A percentile compares a stretch with the other conserved stretches of the same genome.
Conservation (phyloP, 2,113 vertebrate species). For the Hippotragus niger region DNA sequence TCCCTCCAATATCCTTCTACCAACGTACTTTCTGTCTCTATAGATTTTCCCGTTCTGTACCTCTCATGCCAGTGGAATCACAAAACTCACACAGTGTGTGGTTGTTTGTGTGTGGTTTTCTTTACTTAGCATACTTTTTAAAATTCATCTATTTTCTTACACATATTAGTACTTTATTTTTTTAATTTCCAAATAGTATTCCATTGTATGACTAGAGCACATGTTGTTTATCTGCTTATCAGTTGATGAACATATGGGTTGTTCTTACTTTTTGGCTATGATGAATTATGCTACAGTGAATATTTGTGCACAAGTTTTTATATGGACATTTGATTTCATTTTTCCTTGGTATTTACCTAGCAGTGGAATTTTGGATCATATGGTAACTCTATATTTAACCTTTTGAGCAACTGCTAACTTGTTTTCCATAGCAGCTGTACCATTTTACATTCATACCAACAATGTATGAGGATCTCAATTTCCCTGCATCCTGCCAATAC, state of each 20-base stretch:
- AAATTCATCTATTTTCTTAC: background rate
- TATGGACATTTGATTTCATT: background rate
- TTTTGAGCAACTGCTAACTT: background rate
- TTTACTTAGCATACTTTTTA: background rate
- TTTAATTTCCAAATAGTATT: background rate
- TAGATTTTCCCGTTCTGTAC: background rate
- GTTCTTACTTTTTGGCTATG: background rate
- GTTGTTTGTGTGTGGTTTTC: background rate
- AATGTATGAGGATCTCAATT: background rate
- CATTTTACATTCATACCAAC: background rate
- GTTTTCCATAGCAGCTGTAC: background rate
- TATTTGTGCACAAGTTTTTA: background rate
- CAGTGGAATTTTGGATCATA: background rate
- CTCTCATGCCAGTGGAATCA: background rate
- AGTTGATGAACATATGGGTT: background rate
- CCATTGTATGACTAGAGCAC: background rate
- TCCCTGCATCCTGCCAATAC: background rate
- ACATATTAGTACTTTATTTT: background rate
- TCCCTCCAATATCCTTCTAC: background rate
- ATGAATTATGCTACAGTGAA: background rate
- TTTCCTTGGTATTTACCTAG: background rate
- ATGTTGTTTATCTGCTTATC: background rate
- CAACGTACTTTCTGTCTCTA: background rate
- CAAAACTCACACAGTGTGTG: background rate
- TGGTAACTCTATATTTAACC: background rate